phyloP scores from a whole-genome alignment of 92 coral and sea anemone genomes.

The Actinernus sp. region DNA sequence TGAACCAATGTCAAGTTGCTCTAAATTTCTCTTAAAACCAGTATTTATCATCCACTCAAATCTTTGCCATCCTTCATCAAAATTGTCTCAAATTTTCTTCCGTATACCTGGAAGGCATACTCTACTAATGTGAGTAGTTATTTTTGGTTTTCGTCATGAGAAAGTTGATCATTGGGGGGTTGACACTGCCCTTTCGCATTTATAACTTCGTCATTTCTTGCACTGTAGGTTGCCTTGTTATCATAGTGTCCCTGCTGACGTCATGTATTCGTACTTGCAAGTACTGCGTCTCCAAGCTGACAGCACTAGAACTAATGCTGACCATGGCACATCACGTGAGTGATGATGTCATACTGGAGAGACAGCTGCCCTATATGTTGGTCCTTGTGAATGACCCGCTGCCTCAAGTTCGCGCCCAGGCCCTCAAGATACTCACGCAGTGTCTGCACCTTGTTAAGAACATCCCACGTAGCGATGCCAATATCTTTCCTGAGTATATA shows the following conservation, averaged over 20 bases:
- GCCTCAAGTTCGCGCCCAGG: conserved; percentile 96
- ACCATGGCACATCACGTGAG: conserved; percentile 81
- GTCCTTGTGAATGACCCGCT: conserved; percentile 84
- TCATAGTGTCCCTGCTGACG: conserved; percentile 73
- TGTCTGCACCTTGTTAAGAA: conserved; percentile 84
- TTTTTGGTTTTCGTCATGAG: no score
- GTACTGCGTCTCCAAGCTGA: conserved; percentile 97
- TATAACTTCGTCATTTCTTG: neutral
- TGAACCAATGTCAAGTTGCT: no score
- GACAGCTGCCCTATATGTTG: conserved; percentile 89
- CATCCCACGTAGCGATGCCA: conserved; percentile 88
- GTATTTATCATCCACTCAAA: no score
- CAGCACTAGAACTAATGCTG: conserved; percentile 83
- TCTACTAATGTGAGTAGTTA: no score
- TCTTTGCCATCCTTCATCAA: no score
- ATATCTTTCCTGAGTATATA: conserved; percentile 96
- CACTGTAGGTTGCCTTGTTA: conserved; percentile 69
- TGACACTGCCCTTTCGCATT: neutral
- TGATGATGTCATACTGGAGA: conserved; percentile 91
- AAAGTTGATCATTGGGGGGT: no score
- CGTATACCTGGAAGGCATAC: no score
- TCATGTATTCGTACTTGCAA: conserved; percentile 81
- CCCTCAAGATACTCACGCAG: conserved; percentile 86
- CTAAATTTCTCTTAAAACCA: no score
- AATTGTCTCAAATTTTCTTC: no score